These are phyloP conservation scores for Lycaena phlaeas DNA, from an alignment of 2,888 invertebrate genomes.

Conservation along the genomic window DNA sequence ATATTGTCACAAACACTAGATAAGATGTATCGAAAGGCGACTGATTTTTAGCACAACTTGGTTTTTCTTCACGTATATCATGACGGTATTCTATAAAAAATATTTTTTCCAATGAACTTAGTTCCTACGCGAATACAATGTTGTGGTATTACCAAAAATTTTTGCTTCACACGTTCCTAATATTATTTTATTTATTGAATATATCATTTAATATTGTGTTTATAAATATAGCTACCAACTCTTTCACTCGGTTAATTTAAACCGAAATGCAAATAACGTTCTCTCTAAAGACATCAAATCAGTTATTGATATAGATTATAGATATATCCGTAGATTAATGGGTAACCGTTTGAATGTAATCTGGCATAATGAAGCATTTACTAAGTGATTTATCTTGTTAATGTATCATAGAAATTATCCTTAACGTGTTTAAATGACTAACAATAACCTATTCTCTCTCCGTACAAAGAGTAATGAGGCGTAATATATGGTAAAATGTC, in stretches of 20 bases:
- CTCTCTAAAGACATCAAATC: no score
- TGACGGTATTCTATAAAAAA: slow-evolving; percentile 1
- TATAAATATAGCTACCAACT: no score
- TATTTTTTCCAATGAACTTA: neutral
- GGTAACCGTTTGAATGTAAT: no score
- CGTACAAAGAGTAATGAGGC: neutral
- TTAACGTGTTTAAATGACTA: neutral
- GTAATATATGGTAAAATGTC: neutral
- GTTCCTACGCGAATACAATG: neutral
- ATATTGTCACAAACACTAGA: slow-evolving; percentile 23
- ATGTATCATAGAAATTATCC: neutral
- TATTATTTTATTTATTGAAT: no score
- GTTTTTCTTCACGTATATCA: slow-evolving; percentile 2
- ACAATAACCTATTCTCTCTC: neutral
- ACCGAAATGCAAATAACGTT: no score
- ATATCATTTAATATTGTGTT: no score
- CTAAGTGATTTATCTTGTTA: no score
- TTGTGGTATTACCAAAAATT: slow-evolving; percentile 5
- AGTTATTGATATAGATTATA: no score
- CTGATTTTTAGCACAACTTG: neutral
- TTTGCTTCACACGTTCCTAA: no score
- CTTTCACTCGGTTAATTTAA: no score
- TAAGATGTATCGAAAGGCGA: neutral
- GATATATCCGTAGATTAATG: no score
- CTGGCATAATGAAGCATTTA: no score